phyloP scores from a whole-genome alignment of 2,113 vertebrate species.

The Bubo blakistoni region DNA sequence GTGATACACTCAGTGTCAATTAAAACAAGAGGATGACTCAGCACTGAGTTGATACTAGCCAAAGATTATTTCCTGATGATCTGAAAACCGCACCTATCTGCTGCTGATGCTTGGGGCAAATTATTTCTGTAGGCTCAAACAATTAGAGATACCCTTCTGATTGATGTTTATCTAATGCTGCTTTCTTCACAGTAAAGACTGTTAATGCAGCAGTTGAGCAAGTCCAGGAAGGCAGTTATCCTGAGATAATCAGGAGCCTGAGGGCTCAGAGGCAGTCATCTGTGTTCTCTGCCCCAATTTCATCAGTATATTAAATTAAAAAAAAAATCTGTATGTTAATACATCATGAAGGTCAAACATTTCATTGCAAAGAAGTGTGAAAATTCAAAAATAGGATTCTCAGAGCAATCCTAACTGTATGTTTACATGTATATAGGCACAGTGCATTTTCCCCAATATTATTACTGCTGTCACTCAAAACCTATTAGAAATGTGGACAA shows the following conservation, averaged over 20 bases:
- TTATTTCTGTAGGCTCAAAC: slow-evolving; percentile 28
- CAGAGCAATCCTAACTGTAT: not conserved
- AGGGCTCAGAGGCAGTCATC: slow-evolving; percentile 63
- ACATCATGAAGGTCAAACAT: slow-evolving; percentile 51
- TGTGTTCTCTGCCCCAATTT: slow-evolving; percentile 60
- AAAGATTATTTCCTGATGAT: slow-evolving; percentile 50
- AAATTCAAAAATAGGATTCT: slow-evolving; percentile 31
- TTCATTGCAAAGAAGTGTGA: slow-evolving; percentile 12
- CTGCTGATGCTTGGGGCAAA: slow-evolving; percentile 29
- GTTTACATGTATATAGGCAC: not conserved
- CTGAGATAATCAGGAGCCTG: slow-evolving; percentile 61
- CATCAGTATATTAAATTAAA: slow-evolving; percentile 33
- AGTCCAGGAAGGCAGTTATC: slow-evolving; percentile 59
- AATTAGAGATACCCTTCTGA: slow-evolving; percentile 47
- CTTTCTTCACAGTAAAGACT: slow-evolving; percentile 56
- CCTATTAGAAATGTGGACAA: not conserved
- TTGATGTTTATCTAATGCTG: slow-evolving; percentile 61
- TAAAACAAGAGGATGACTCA: slow-evolving; percentile 49
- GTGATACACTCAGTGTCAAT: slow-evolving; percentile 44
- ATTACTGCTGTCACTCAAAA: not conserved
- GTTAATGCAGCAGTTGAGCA: slow-evolving; percentile 61
- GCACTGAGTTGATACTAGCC: slow-evolving; percentile 9
- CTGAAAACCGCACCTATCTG: slow-evolving; percentile 30
- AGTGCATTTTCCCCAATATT: not conserved
- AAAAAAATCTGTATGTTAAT: slow-evolving; percentile 15